Conservation (phyloP, 2,797 vertebrate species). For the Kryptolebias ocellatus region DNA sequence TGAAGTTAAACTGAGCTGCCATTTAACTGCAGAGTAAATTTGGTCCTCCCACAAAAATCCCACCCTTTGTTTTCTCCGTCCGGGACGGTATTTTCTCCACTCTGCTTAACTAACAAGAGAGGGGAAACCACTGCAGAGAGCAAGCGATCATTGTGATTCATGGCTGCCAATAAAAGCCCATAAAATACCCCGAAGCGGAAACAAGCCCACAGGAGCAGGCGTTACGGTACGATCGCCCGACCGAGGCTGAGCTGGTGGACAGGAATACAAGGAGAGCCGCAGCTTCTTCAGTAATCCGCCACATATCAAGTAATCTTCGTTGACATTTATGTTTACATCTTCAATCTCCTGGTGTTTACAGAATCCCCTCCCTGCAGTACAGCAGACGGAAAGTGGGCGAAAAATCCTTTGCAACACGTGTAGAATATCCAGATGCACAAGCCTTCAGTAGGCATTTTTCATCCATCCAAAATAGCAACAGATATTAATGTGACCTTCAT, state of each 20-base stretch:
- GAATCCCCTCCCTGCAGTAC: not conserved
- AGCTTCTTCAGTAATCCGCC: conserved; percentile 32
- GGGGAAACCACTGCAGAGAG: conserved; percentile 51
- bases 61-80: conserved; percentile 32
- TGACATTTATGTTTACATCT: conserved; percentile 49
- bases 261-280: conserved; percentile 32
- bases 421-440: not conserved
- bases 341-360: conserved; percentile 27
- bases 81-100: conserved; percentile 40
- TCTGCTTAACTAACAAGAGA: conserved; percentile 46
- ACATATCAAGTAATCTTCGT: conserved; percentile 46
- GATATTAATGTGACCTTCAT: not conserved
- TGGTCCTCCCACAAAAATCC: conserved; percentile 6
- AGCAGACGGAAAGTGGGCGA: conserved; percentile 11
- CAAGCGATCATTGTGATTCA: conserved; percentile 61
- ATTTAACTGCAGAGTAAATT: not conserved
- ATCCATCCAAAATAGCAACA: not conserved
- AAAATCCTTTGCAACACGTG: conserved; percentile 1
- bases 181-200: conserved; percentile 58
- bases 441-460: not conserved
- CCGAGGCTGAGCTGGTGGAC: conserved; percentile 29
- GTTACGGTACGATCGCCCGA: conserved; percentile 38
- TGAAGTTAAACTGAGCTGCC: not conserved
- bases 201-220: conserved; percentile 24
- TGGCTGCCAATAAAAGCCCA: conserved; percentile 59